Evolutionary conservation across 2,113 vertebrate species (phyloP), one percentile per base, ranked within the genome.

Genomic region (Plotosus lineatus): DNA sequence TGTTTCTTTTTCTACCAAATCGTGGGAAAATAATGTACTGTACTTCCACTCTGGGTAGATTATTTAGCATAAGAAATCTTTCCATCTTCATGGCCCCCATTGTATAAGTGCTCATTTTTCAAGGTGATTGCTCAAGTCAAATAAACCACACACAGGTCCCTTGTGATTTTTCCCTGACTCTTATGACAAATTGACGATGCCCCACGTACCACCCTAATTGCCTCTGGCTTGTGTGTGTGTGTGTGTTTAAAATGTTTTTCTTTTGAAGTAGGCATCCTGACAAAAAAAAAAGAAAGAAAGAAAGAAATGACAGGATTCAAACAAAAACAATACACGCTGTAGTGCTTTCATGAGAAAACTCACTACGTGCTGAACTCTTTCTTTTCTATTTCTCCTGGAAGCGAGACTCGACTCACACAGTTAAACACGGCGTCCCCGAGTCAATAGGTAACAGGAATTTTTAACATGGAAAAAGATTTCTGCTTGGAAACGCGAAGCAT

Each of bases 61-160:
- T 82, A 82, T 77, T 86, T 60, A 88, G 88, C 84, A 88, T 83
- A 78, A 81, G 77, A 88, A 85, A 76, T 82, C 77, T 78, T 87
- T 61, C 79, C 80, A 73, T 81, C 77, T 72, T 86, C 60, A 44
- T n/a, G 46, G 66, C 72, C 72, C 72, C 55, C 11, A 36, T 82
- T 87, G 73, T 81, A 76, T 65, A 28, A n/a, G 73, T 71, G 84
- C 86, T 89, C 87, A 90, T 92, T 89, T 79, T 91, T 91, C 88
- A 90, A 90, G 86, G 87, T 89, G 89, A 87, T 84, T 88, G 87
- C 78, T 74, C 86, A 78, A 87, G 88, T 89, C 87, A 87, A 72
- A 75, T 81, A 81, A 85, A 71, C 80, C 85, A 84, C 86, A 89
- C 84, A 77, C 83, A 75, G 83, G 81, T 87, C 88, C 75, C 89